A percentile compares a stretch with the other conserved stretches of the same genome.
These are phyloP conservation scores for Arvicanthis niloticus DNA, from an alignment of 2,113 vertebrate genomes.

Conservation along the genomic window DNA sequence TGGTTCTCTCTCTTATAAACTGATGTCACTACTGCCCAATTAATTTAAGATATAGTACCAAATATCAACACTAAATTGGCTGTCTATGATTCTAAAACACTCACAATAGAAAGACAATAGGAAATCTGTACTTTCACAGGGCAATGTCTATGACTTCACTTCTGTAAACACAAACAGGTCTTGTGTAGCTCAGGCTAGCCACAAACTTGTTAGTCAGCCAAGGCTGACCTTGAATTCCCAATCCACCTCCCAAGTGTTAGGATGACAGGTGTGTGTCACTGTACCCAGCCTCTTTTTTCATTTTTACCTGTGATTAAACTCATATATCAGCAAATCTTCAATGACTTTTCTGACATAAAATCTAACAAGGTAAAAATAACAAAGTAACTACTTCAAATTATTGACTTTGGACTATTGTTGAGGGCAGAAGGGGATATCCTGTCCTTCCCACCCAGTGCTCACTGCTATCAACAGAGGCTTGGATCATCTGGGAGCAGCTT, in stretches of 20 bases:
- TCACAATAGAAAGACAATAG: background rate
- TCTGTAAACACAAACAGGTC: background rate
- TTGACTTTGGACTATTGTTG: background rate
- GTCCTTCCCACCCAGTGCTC: background rate
- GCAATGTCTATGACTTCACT: background rate
- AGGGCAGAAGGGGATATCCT: background rate
- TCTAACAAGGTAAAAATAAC: background rate
- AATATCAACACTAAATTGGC: constrained; percentile 15
- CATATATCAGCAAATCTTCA: background rate
- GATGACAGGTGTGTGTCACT: background rate
- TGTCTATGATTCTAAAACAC: background rate
- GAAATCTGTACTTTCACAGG: background rate
- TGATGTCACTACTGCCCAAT: background rate
- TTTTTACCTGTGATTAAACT: background rate
- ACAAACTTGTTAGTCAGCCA: background rate
- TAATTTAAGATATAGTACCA: constrained; percentile 12
- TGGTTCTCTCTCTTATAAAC: background rate
- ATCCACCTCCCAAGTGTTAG: background rate
- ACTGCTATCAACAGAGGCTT: background rate
- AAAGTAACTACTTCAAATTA: constrained; percentile 1
- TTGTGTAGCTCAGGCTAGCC: background rate
- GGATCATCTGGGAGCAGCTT: background rate
- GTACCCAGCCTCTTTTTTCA: background rate
- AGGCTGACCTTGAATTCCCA: background rate
- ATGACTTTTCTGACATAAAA: background rate